phyloP scores from a whole-genome alignment of 2,888 invertebrate species.

The Ditylenchus weischeri region DNA sequence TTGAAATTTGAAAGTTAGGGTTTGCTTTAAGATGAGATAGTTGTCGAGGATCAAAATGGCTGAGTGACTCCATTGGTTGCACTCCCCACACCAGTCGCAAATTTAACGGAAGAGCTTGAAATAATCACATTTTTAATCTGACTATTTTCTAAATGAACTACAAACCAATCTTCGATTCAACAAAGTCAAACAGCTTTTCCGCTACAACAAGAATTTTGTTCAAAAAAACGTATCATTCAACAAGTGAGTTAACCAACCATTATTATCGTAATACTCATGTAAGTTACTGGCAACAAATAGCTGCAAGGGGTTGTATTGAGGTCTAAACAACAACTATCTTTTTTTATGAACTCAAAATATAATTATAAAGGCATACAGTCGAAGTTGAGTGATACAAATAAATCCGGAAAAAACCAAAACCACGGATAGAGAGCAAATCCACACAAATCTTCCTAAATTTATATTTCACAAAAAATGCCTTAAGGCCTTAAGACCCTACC shows the following conservation, averaged over 20 bases:
- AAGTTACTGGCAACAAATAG: constrained; percentile 52
- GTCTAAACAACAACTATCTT: constrained; percentile 12
- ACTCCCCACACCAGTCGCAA: constrained; percentile 53
- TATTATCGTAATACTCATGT: constrained; percentile 57
- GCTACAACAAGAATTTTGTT: constrained; percentile 22
- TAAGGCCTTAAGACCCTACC: background rate
- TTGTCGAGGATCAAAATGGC: constrained; percentile 41
- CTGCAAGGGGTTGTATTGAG: constrained; percentile 56
- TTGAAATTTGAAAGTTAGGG: constrained; percentile 31
- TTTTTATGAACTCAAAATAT: too few relatives aligned
- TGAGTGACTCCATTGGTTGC: constrained; percentile 13
- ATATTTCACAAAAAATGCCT: background rate
- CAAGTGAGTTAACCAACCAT: constrained; percentile 29
- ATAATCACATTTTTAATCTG: too few relatives aligned
- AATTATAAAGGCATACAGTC: constrained; percentile 23
- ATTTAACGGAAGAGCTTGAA: constrained; percentile 41
- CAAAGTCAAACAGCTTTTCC: constrained; percentile 46
- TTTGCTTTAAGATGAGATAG: constrained; percentile 31
- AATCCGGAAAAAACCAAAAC: constrained; percentile 25
- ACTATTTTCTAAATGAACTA: too few relatives aligned
- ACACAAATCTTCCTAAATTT: constrained; percentile 18
- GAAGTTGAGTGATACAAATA: constrained; percentile 42
- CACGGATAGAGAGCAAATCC: constrained; percentile 18
- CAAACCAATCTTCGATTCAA: constrained; percentile 40
- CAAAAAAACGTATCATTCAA: too few relatives aligned